Evolutionary conservation across 1,140 invertebrate species (phyloP), one percentile per base, ranked within the genome.

Genomic region (Andricus grossulariae): DNA sequence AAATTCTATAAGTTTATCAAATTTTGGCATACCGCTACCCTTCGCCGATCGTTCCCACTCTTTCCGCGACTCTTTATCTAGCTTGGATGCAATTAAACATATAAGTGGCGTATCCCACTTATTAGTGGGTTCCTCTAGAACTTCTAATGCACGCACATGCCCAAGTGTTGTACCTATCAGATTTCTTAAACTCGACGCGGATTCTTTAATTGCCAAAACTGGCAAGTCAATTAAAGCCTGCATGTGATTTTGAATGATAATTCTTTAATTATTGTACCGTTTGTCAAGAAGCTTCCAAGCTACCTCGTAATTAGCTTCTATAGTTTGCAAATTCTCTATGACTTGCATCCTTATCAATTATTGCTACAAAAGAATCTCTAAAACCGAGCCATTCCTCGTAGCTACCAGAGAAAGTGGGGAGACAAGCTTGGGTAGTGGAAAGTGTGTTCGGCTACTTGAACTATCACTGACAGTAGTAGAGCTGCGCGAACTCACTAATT

Each of bases 181-280:
- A 16, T 70, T 71, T 76, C 90, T 83, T 66, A 90, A 83, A 7
- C 51, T 66, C 7, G 5, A 16, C 18, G 75, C 60, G 1, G 82
- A 83, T 77, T 87, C 82, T 76, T n/a, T 15, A 1, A 75, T 85
- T 45, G 50, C 45, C 13, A 87, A 54, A 39, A 55, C 71, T 18
- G 55, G 82, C 72, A 49, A 88, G n/a, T n/a, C n/a, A n/a, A n/a
- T n/a, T n/a, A n/a, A n/a, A n/a, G n/a, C n/a, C n/a, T n/a, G n/a
- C n/a, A n/a, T n/a, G n/a, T n/a, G n/a, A n/a, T n/a, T n/a, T n/a
- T n/a, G n/a, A n/a, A n/a, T n/a, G n/a, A n/a, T 87, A 51, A 88
- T 50, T 45, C 86, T 19, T 76, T 86, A 87, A 74, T 89, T 88
- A 19, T 91, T 85, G 72, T 86, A 91, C n/a, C 88, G 80, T 39